Evolutionary conservation across 64 coral and sea anemone species (phyloP).

Genomic region (Pocillopora damicornis): DNA sequence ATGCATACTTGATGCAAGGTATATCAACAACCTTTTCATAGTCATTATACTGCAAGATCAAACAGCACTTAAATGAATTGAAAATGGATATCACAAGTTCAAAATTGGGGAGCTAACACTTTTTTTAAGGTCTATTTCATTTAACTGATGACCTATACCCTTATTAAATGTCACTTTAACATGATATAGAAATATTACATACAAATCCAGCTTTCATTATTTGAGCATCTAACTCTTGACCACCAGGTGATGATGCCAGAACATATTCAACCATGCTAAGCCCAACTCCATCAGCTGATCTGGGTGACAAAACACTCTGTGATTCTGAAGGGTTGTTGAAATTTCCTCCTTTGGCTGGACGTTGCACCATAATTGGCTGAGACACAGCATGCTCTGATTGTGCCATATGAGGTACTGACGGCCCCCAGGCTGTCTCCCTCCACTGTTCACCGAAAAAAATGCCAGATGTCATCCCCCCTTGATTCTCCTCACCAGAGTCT

Average conservation of each 20-base stretch:
- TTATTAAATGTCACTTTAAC: not conserved
- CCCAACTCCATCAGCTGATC: slow-evolving; percentile 89
- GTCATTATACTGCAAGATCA: too few relatives aligned
- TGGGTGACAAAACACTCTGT: slow-evolving; percentile 84
- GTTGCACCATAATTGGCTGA: slow-evolving; percentile 94
- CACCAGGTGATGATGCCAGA: slow-evolving; percentile 77
- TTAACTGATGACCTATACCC: not conserved
- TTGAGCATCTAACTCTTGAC: slow-evolving; percentile 89
- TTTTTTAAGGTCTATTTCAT: too few relatives aligned
- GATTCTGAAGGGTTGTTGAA: slow-evolving; percentile 76
- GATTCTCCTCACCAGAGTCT: slow-evolving; percentile 75
- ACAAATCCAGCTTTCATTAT: slow-evolving; percentile 95
- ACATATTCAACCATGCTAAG: slow-evolving; percentile 96
- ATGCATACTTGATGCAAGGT: too few relatives aligned
- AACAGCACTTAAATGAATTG: too few relatives aligned
- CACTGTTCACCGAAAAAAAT: slow-evolving; percentile 88
- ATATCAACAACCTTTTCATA: too few relatives aligned
- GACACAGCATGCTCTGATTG: slow-evolving; percentile 99
- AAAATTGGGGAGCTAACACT: too few relatives aligned
- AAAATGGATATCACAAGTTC: too few relatives aligned
- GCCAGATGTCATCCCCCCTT: slow-evolving; percentile 65
- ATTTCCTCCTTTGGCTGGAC: slow-evolving; percentile 67
- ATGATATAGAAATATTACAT: slow-evolving; percentile 37
- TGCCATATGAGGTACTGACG: slow-evolving; percentile 82
- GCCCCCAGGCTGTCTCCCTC: slow-evolving; percentile 83